Percentiles rank a stretch among this genome's conserved stretches.
Evolutionary conservation across 30 jellyfish, hydroid and myxozoan genomes (phyloP).

Genomic region (Pseudorhiza aurosa): DNA sequence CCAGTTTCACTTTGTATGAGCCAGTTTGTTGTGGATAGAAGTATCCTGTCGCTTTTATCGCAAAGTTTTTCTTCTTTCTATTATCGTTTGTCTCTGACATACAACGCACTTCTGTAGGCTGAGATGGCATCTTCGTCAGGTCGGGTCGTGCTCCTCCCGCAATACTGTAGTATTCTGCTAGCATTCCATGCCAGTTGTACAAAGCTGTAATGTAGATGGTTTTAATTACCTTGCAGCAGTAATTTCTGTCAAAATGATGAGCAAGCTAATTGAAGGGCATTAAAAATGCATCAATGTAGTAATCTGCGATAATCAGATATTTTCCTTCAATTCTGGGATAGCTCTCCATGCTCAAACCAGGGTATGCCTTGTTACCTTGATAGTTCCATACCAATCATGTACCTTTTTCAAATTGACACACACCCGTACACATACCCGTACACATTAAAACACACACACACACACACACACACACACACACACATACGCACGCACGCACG

Average conservation of each 20-base stretch:
- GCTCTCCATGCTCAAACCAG: too few relatives aligned
- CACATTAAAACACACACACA: too few relatives aligned
- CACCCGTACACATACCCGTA: too few relatives aligned
- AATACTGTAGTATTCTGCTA: conserved; percentile 31
- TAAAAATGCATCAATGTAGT: not conserved
- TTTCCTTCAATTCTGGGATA: too few relatives aligned
- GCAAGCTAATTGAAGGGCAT: not conserved
- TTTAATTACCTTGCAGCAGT: not conserved
- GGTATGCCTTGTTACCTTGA: too few relatives aligned
- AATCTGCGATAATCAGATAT: too few relatives aligned
- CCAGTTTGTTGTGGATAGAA: conserved; percentile 14
- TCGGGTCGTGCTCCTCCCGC: conserved; percentile 22
- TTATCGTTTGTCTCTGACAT: conserved; percentile 11
- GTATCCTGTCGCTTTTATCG: conserved; percentile 20
- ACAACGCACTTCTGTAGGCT: conserved; percentile 30
- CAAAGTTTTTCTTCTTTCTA: conserved; percentile 7
- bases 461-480: too few relatives aligned
- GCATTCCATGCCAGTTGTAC: conserved; percentile 39
- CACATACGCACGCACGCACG: too few relatives aligned
- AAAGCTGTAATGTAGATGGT: conserved; percentile 3
- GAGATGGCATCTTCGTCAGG: not conserved
- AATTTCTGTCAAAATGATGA: not conserved
- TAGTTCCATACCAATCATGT: too few relatives aligned
- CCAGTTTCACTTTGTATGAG: not conserved
- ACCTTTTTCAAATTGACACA: too few relatives aligned